phyloP scores from a whole-genome alignment of 2,797 vertebrate species.

The Ara ararauna region DNA sequence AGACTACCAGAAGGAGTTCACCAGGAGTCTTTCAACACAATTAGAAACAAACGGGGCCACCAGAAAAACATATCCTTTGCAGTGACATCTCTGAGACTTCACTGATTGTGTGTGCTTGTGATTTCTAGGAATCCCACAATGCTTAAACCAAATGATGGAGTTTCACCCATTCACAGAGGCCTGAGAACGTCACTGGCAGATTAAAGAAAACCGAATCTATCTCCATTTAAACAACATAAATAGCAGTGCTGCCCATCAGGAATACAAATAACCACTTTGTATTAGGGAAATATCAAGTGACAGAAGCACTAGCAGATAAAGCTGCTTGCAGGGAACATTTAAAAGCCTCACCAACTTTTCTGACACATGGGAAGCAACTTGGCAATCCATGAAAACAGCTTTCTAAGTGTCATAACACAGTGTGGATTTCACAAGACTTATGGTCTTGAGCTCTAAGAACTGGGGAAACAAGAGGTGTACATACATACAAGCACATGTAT shows the following conservation, averaged over 20 bases:
- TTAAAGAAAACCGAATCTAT: neutral
- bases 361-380: neutral
- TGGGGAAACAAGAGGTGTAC: neutral
- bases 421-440: neutral
- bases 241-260: neutral
- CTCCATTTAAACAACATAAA: neutral
- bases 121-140: neutral
- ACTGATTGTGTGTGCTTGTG: rapidly evolving
- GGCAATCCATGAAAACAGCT: neutral
- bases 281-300: neutral
- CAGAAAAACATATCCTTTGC: neutral
- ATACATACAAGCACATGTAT: neutral
- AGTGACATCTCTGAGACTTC: neutral
- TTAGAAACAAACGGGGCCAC: neutral
- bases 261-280: neutral
- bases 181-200: neutral
- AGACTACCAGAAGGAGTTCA: neutral
- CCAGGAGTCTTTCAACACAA: neutral
- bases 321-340: neutral
- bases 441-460: neutral
- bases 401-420: neutral
- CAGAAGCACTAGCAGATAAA: neutral
- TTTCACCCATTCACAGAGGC: neutral
- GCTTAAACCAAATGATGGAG: neutral
- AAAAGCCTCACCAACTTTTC: neutral